Evolutionary conservation across 2,888 invertebrate species (phyloP), one percentile per base, ranked within the genome.

Genomic region (Notocelia uddmanniana): DNA sequence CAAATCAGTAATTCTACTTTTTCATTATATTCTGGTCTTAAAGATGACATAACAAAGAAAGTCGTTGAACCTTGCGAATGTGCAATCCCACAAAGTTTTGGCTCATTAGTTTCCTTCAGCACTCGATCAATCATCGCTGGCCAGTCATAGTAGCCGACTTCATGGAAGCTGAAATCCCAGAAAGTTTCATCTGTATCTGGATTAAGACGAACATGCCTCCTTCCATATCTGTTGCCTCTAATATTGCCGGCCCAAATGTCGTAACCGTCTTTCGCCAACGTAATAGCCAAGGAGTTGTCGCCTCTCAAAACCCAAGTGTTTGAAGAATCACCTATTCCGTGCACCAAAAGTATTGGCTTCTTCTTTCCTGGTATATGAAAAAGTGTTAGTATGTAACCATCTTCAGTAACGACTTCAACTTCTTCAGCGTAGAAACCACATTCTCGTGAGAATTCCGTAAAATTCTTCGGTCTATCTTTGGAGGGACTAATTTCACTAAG

Each of bases 291-390:
- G 8, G 64, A 70, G 5, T 50, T 50, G 11, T 70, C 52, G 1
- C 64, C 58, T 64, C 64, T 70, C 13, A 70, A 2, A 15, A 70
- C 6, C 63, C 64, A 70, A 37, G 69, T 70, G 37, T 64, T 58
- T 0, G 63, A 48, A 2, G 64, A 50, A 37, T 64, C 69, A 3
- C 48, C 50, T 5, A 70, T 10, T 8, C 64, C 69, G 10, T 70
- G 69, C 3, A 64, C 10, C 13, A 70, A 9, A n/a, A 70, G 54
- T 13, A 69, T 26, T 6, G 69, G 69, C 6, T 58, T 64, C 19
- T 52, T 58, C 8, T 64, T 58, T 9, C 64, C 64, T 18, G 50
- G 50, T 41, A 70, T 58, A n/a, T 23, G 64, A 15, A 58, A 70
- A 0, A 64, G 34, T 2, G 34, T 70, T 6, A 70, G 21, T 18